Evolutionary conservation across 2,113 vertebrate species (phyloP).

Genomic region (Sinocyclocheilus maitianheensis): DNA sequence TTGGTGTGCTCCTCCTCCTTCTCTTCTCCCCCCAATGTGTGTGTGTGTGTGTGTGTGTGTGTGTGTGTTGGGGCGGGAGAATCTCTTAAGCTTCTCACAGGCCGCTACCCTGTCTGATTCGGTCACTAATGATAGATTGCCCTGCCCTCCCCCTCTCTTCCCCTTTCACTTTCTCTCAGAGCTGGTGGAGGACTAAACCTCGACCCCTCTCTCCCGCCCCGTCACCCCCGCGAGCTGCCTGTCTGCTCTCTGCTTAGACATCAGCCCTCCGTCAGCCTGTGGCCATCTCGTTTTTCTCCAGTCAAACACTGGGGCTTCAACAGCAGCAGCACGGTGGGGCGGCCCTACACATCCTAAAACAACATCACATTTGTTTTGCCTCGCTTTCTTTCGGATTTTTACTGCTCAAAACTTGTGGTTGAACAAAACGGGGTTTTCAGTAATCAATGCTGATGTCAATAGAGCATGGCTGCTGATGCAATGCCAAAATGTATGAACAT

Average conservation of each 20-base stretch:
- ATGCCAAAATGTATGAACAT: background rate
- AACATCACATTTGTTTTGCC: constrained; percentile 21
- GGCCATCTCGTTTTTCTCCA: constrained; percentile 40
- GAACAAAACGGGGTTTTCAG: background rate
- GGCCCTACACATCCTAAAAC: constrained; percentile 14
- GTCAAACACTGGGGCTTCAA: constrained; percentile 31
- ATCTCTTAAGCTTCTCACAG: constrained; percentile 21
- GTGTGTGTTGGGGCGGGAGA: background rate
- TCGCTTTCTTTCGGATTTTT: background rate
- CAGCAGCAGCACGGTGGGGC: constrained; percentile 15
- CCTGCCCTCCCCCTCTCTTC: constrained; percentile 42
- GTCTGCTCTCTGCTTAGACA: constrained; percentile 44
- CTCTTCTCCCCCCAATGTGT: background rate
- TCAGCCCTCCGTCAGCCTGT: constrained; percentile 42
- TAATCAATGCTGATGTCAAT: background rate
- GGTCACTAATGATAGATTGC: constrained; percentile 48
- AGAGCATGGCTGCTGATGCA: background rate
- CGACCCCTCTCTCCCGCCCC: constrained; percentile 36
- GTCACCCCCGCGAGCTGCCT: constrained; percentile 41
- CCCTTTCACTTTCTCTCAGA: constrained; percentile 33
- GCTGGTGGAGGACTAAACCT: constrained; percentile 28
- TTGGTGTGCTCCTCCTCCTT: background rate
- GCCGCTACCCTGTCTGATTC: constrained; percentile 49
- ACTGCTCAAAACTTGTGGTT: background rate
- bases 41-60: background rate